Evolutionary conservation across 2,888 invertebrate species (phyloP), one percentile per base, ranked within the genome.

Genomic region (Heteropelma amictum): DNA sequence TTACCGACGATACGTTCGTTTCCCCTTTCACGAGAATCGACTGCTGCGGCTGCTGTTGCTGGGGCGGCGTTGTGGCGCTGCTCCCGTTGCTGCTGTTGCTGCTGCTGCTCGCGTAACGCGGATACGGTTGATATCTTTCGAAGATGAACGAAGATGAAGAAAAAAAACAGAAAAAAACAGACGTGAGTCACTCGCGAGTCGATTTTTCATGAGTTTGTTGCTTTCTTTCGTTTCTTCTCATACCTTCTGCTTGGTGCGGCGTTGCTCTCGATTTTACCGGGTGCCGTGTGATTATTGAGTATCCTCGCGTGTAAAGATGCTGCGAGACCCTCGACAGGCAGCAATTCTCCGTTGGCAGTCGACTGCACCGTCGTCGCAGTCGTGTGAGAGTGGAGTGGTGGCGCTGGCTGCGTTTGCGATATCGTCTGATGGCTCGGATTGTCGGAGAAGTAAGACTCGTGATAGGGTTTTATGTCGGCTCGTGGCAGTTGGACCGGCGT

Each of bases 231-330:
- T 38, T 40, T 6, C 6, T 14, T 17, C 30, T 53, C 45, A n/a
- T 81, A 86, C 85, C 86, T 85, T 81, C 85, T 84, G 74, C 42
- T 81, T 8, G 73, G 79, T 30, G 81, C 38, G 33, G 83, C 79
- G 30, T 81, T 79, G n/a, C 83, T 75, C 30, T 89, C 88, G 8
- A 79, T 80, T 81, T 89, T 89, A n/a, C 81, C 80, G 40, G 76
- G 82, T 17, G 63, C 79, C 72, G 92, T 90, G 91, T 93, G 90
- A 90, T 92, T 89, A 90, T 92, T 81, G 90, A 96, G 91, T 80
- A 96, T 94, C 80, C 95, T 92, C 72, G 95, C 95, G 86, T 96
- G 96, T 77, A 96, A 89, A 65, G 95, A 95, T 58, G 96, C 96
- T 21, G 96, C 96, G 73, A 96, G 88, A 72, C 96, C 96, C 92